A percentile compares a stretch with the other conserved stretches of the same genome.
phyloP scores from a whole-genome alignment of 2,797 vertebrate genomes.

The Sebastes baramenuke region DNA sequence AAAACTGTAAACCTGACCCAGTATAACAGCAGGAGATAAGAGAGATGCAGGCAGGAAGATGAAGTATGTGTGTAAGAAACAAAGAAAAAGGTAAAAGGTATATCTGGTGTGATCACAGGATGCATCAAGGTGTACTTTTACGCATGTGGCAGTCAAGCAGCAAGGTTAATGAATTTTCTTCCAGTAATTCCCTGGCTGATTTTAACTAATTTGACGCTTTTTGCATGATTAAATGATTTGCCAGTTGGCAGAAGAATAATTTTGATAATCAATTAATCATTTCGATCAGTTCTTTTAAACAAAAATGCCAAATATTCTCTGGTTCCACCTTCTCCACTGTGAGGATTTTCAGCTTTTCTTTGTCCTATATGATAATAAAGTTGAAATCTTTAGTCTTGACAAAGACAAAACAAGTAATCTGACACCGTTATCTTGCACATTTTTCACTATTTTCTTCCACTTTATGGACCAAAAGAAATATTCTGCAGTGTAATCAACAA shows the following conservation, averaged over 20 bases:
- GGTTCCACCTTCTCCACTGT: not conserved
- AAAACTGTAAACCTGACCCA: not conserved
- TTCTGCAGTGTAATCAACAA: not conserved
- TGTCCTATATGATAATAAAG: not conserved
- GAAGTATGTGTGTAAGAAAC: not conserved
- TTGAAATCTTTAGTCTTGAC: not conserved
- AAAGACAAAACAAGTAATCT: not conserved
- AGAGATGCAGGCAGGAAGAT: not conserved
- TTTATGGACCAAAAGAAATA: not conserved
- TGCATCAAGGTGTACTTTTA: not conserved
- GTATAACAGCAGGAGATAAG: not conserved
- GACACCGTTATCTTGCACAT: not conserved
- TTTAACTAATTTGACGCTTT: not conserved
- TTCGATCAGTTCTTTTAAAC: not conserved
- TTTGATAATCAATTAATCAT: not conserved
- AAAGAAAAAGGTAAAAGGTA: not conserved
- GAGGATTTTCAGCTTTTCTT: not conserved
- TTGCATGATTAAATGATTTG: not conserved
- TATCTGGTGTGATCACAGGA: not conserved
- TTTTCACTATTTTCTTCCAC: not conserved
- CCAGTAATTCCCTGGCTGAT: not conserved
- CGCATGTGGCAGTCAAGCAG: not conserved
- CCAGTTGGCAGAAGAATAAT: not conserved
- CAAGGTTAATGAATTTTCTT: not conserved
- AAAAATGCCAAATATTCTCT: not conserved